These are phyloP conservation scores for Leptosomus discolor DNA, from an alignment of 2,113 vertebrate genomes.

Conservation along the genomic window DNA sequence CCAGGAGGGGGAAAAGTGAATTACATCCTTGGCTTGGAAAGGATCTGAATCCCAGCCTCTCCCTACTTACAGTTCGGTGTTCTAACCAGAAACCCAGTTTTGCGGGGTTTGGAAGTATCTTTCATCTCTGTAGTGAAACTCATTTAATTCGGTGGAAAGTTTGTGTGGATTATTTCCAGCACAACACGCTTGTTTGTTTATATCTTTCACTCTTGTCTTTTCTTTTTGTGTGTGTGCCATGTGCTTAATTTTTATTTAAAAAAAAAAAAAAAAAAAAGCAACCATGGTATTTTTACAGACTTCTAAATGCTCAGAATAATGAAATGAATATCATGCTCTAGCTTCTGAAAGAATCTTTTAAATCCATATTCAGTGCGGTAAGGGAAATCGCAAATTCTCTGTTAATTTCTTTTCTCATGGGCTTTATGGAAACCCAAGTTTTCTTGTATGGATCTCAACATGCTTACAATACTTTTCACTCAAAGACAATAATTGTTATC, in stretches of 20 bases:
- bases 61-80: not conserved
- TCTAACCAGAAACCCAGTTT: accelerated
- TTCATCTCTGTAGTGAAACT: not conserved
- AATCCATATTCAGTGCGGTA: not conserved
- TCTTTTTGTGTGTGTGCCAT: not conserved
- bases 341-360: not conserved
- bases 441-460: not conserved
- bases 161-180: not conserved
- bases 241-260: not conserved
- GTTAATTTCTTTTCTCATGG: not conserved
- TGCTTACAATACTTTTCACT: not conserved
- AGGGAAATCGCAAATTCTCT: not conserved
- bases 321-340: not conserved
- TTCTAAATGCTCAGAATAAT: not conserved
- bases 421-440: not conserved
- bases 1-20: not conserved
- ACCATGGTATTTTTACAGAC: not conserved
- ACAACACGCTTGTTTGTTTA: not conserved
- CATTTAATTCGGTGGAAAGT: not conserved
- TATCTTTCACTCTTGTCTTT: not conserved
- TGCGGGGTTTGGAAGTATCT: not conserved
- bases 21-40: not conserved
- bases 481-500: not conserved
- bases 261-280: not conserved
- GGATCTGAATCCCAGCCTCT: not conserved